phyloP scores from a whole-genome alignment of 2,888 invertebrate genomes.

The Cephus nigrinus region DNA sequence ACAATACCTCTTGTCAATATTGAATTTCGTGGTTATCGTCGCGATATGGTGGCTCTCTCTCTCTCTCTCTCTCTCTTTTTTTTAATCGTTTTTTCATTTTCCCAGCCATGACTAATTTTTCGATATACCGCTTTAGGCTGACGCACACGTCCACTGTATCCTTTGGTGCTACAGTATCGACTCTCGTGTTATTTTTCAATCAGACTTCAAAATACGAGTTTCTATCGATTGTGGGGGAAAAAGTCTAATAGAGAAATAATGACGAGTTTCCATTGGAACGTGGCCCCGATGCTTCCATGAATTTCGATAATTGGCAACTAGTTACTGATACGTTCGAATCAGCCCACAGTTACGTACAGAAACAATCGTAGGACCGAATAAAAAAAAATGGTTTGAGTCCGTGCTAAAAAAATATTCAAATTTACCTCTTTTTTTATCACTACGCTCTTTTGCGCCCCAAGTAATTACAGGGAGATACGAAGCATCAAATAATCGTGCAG shows the following conservation, averaged over 20 bases:
- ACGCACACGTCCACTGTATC: background rate
- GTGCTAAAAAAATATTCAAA: background rate
- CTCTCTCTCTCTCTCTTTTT: slow-evolving; percentile 28
- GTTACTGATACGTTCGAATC: background rate
- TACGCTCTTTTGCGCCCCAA: too few relatives aligned
- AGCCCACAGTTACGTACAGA: background rate
- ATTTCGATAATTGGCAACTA: background rate
- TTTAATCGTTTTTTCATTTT: slow-evolving; percentile 1
- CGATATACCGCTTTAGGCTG: background rate
- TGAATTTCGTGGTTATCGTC: slow-evolving; percentile 25
- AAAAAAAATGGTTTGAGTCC: background rate
- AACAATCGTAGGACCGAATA: background rate
- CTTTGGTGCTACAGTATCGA: background rate
- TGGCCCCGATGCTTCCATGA: slow-evolving; percentile 30
- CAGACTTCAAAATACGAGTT: background rate
- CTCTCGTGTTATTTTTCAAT: background rate
- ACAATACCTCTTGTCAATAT: slow-evolving; percentile 33
- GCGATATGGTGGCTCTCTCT: slow-evolving; percentile 33
- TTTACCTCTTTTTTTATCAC: background rate
- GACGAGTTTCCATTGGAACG: slow-evolving; percentile 32
- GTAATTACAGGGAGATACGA: too few relatives aligned
- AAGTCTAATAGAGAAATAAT: slow-evolving; percentile 54
- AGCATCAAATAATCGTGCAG: too few relatives aligned
- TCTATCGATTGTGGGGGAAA: slow-evolving; percentile 20
- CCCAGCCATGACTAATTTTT: background rate